phyloP scores from a whole-genome alignment of 2,113 vertebrate species.

The Fulica atra region DNA sequence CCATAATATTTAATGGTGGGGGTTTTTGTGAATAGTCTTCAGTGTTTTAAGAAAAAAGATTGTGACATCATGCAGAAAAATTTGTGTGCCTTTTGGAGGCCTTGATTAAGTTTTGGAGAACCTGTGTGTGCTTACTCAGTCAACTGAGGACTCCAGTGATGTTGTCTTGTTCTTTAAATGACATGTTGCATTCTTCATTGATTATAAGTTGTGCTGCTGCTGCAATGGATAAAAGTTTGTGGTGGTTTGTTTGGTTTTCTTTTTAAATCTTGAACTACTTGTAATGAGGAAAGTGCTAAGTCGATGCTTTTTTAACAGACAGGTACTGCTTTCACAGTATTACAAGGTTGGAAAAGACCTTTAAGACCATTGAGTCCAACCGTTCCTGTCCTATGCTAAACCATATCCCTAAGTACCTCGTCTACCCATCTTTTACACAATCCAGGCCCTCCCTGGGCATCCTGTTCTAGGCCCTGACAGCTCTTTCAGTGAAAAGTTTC shows the following conservation, averaged over 20 bases:
- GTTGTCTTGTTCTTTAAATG: neutral
- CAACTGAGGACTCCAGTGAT: neutral
- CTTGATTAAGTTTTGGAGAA: neutral
- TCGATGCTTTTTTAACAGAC: neutral
- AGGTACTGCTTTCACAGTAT: neutral
- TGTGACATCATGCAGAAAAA: neutral
- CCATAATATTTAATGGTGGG: slow-evolving; percentile 13
- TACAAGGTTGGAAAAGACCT: too few relatives aligned
- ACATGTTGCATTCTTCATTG: neutral
- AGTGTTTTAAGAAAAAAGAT: neutral
- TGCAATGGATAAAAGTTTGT: neutral
- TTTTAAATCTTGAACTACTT: neutral
- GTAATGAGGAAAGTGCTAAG: neutral
- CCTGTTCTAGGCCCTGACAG: too few relatives aligned
- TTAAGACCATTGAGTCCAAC: too few relatives aligned
- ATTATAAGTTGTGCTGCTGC: neutral
- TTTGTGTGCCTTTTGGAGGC: neutral
- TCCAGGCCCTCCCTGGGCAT: too few relatives aligned
- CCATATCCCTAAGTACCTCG: too few relatives aligned
- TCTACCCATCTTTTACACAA: too few relatives aligned
- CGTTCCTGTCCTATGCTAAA: too few relatives aligned
- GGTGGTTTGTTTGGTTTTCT: neutral
- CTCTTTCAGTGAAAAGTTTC: too few relatives aligned
- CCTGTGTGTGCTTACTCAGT: neutral
- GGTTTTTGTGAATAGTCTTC: neutral